Evolutionary conservation across 2,888 invertebrate genomes (phyloP), one percentile per base, ranked within the genome.

Genomic region (Acleris sparsana): DNA sequence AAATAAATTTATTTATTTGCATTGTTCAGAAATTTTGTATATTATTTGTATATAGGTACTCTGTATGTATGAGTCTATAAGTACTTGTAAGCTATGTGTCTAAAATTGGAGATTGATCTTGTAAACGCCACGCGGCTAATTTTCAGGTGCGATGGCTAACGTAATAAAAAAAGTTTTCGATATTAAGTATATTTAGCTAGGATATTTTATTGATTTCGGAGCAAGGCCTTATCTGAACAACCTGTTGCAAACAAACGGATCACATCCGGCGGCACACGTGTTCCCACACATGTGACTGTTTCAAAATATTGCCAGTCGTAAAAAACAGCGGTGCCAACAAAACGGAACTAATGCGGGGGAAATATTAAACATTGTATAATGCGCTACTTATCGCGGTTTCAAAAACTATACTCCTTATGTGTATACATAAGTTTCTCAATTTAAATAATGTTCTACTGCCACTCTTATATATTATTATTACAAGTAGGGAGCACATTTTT

Each of bases 271-370:
- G 13, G 17, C 52, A 63, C 78, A 80, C 79, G 80, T 79, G 80
- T 74, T 67, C 59, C 60, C 62, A 43, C 52, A 62, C 61, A 62
- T 52, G 66, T 56, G 66, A 57, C 61, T 71, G 73, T 77, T 82
- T 80, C 82, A 79, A 82, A 83, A 83, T 80, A 82, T 73, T 69
- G 71, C 71, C 70, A 73, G 67, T 75, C 75, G 77, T 80, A 75
- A 80, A 80, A 76, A 71, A 55, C 59, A 67, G 68, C 61, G 63
- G 51, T 56, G 55, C 66, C 62, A 64, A 68, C 69, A 68, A 72
- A 70, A 70, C 67, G 71, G 67, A 69, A 69, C 68, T 68, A 66
- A 57, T 51, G 46, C 56, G 33, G 16, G 51, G 18, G 53, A 67
- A 67, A 53, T 51, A 51, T 51, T 33, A 63, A 63, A 67, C 67